A percentile compares a stretch with the other conserved stretches of the same genome.
Conservation (phyloP, 2,888 invertebrate species). For the Epistrophella euchroma region DNA sequence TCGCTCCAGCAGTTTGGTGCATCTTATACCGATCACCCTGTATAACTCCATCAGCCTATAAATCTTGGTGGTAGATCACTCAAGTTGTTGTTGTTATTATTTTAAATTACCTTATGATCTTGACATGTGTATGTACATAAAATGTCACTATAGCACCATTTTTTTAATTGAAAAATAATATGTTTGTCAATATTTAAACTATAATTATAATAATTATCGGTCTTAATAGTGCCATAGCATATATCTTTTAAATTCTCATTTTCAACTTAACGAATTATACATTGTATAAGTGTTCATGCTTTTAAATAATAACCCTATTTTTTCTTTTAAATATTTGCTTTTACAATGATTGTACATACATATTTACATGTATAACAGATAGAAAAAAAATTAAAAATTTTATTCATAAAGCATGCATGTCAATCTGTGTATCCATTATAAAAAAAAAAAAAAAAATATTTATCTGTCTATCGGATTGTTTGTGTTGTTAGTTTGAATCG, state of each 20-base stretch:
- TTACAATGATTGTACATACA: neutral
- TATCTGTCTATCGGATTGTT: slow-evolving; percentile 15
- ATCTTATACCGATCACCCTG: too few relatives aligned
- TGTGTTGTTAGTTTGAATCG: slow-evolving; percentile 36
- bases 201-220: neutral
- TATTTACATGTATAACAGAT: neutral
- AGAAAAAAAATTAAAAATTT: slow-evolving; percentile 1
- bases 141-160: too few relatives aligned
- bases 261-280: slow-evolving; percentile 7
- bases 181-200: neutral
- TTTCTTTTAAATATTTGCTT: neutral
- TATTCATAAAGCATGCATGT: slow-evolving; percentile 32
- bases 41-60: too few relatives aligned
- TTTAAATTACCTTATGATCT: too few relatives aligned
- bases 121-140: too few relatives aligned
- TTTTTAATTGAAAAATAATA: neutral
- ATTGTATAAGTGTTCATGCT: slow-evolving; percentile 16
- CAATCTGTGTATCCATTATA: slow-evolving; percentile 35
- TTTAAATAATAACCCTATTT: slow-evolving; percentile 10
- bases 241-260: neutral
- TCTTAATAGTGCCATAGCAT: neutral
- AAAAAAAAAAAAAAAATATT: slow-evolving; percentile 8
- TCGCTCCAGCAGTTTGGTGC: too few relatives aligned
- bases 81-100: too few relatives aligned
- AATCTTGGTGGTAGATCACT: too few relatives aligned